Evolutionary conservation across 2,888 invertebrate species (phyloP), one percentile per base, ranked within the genome.

Genomic region (Phalera bucephala): DNA sequence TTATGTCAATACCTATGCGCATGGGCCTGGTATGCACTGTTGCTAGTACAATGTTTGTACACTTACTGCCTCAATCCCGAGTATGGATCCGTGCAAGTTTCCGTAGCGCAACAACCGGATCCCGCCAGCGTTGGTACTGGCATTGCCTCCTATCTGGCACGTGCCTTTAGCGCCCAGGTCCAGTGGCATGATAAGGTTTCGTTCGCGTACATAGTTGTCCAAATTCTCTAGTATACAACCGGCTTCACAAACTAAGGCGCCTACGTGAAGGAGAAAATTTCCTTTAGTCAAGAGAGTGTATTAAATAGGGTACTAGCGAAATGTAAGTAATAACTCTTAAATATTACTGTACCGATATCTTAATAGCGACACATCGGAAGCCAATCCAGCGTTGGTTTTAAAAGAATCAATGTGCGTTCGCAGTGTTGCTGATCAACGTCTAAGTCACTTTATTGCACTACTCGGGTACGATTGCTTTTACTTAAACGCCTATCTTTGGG

Each of bases 111-210:
- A 78, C n/a, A 99, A 91, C 40, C 99, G 90, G 12, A 99, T 81
- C 0, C 99, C 99, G 0, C 99, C 99, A 0, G 99, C 99, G 85
- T 99, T 99, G 8, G 99, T 99, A 21, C 98, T 95, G 14, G 98
- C 91, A 78, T 99, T 99, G 10, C 99, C 99, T 1, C 99, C 99
- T 54, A 99, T 96, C 34, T 98, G 95, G 68, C 98, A 99, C 40
- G 95, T 95, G 15, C 97, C 98, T 84, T 99, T 99, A 0, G 99
- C 98, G 0, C 99, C 99, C 41, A 99, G 91, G 87, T 99, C 99
- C 37, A 99, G 76, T 0, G 99, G 99, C 93, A 99, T 96, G 80
- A 97, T 96, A 22, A 97, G 91, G n/a, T 93, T 94, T 36, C 91
- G 87, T 4, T 95, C 92, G 2, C 91, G 89, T 2, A 97, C 91